phyloP scores from a whole-genome alignment of 2,113 vertebrate genomes.

The Xiphias gladius region DNA sequence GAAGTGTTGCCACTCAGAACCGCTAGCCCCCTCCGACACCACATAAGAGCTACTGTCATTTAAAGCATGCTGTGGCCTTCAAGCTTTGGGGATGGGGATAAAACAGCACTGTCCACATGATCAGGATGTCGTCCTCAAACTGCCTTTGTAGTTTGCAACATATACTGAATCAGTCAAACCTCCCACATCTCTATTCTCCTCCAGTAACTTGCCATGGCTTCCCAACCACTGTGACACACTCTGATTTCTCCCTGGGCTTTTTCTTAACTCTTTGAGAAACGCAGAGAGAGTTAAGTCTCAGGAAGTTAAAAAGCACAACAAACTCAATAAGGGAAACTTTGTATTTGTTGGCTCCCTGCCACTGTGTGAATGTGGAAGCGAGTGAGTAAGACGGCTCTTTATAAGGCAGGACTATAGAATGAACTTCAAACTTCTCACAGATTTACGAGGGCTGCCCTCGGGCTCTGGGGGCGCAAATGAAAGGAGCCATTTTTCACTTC shows the following conservation, averaged over 20 bases:
- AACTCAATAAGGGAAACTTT: conserved; percentile 51
- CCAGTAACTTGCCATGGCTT: conserved; percentile 7
- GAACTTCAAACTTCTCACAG: conserved; percentile 65
- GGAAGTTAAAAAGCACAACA: conserved; percentile 56
- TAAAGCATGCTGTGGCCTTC: not conserved
- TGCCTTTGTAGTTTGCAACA: conserved; percentile 3
- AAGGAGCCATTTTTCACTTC: conserved; percentile 72
- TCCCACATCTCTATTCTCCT: conserved; percentile 5
- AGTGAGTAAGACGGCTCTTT: conserved; percentile 61
- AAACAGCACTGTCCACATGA: not conserved
- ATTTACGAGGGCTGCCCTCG: conserved; percentile 66
- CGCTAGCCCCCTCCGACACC: too few species aligned
- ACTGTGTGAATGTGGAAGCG: conserved; percentile 51
- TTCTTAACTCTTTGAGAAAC: conserved; percentile 29
- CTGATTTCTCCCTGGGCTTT: conserved; percentile 27
- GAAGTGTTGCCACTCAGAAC: not conserved
- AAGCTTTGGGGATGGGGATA: not conserved
- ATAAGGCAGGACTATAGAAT: conserved; percentile 64
- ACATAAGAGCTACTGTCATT: not conserved
- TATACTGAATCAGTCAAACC: conserved; percentile 16
- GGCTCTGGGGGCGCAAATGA: conserved; percentile 58
- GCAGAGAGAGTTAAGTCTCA: conserved; percentile 28
- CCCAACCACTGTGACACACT: conserved; percentile 34
- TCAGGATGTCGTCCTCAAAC: conserved; percentile 10
- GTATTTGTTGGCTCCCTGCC: conserved; percentile 59